Base-by-base conservation (phyloP, 1,140 invertebrate species). In the Calycopis cecrops region DNA sequence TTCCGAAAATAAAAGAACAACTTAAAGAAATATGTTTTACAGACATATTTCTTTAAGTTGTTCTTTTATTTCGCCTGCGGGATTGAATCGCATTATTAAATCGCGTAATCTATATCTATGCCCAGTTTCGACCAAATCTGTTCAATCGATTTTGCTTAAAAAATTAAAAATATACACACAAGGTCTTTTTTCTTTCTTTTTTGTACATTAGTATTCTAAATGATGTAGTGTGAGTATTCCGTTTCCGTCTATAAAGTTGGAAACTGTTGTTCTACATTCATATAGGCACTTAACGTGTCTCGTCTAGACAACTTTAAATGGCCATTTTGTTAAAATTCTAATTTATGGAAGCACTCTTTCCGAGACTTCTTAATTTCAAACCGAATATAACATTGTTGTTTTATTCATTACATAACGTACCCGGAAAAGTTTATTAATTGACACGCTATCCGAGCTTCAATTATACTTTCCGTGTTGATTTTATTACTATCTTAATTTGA, bases 271-370 rank as follows among this genome's bases (percentile, higher is more conserved):
- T 44, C 14, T 44, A 44, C 16, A 16, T 44, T 44, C 8, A 16
- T 16, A 9, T 16, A 18, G 7, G 14, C 40, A 44, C 40, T 44
- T 44, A 44, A 6, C 40, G 14, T 44, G 40, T 44, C 40, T 8
- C 38, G 14, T 44, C 40, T 44, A 44, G 40, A 44, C 40, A 9
- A n/a, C n/a, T 11, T 40, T 40, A 40, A 40, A 40, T 14, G 38
- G 40, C 14, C 16, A 16, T 44, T 44, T 44, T 14, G 14, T 7
- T 16, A 44, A 17, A 14, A 17, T 18, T 44, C 17, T 16, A 18
- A 44, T 44, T 44, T 18, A 44, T 44, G 40, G 40, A 44, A 44
- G 17, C 14, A 16, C 21, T 28, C 40, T 44, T 44, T 44, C 9
- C 9, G 1, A 16, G 40, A 28, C 21, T 44, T 44, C 16, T 16